Conservation (phyloP, 1,140 invertebrate species). For the Drosophila parabipectinata region DNA sequence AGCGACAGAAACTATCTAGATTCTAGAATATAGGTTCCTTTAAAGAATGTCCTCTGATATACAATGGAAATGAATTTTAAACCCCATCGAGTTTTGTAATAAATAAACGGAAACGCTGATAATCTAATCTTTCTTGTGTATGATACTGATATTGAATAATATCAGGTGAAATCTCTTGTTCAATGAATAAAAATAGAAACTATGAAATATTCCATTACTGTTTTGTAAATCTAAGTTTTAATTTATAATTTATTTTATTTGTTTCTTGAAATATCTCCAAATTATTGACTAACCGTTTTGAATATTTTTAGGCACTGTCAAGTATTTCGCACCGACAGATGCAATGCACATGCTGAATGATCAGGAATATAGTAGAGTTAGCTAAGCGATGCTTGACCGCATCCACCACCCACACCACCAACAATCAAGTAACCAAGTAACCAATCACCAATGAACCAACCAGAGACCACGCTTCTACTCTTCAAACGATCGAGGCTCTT, state of each 20-base stretch:
- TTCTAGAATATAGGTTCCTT: not conserved
- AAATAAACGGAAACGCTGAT: slow-evolving; percentile 18
- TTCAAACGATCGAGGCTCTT: slow-evolving; percentile 32
- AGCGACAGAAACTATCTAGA: slow-evolving; percentile 1
- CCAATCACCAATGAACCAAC: slow-evolving; percentile 43
- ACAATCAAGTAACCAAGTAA: slow-evolving; percentile 23
- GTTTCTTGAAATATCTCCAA: not conserved
- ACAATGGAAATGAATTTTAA: slow-evolving; percentile 31
- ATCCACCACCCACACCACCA: slow-evolving; percentile 37
- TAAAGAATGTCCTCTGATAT: slow-evolving; percentile 6
- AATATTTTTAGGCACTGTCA: slow-evolving; percentile 82
- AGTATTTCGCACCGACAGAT: slow-evolving; percentile 86
- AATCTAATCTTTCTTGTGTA: slow-evolving; percentile 4
- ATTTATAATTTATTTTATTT: slow-evolving; percentile 2
- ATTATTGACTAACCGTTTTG: slow-evolving; percentile 52
- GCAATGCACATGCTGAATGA: slow-evolving; percentile 86
- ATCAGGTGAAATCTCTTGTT: not conserved
- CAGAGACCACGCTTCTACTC: slow-evolving; percentile 23
- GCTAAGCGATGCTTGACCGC: slow-evolving; percentile 56
- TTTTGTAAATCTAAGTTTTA: not conserved
- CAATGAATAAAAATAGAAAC: not conserved
- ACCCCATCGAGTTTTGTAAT: slow-evolving; percentile 6
- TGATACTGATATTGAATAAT: slow-evolving; percentile 4
- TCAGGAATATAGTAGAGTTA: slow-evolving; percentile 81
- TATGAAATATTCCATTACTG: not conserved